Percentiles rank a stretch among this genome's conserved stretches.
Conservation (phyloP, 2,888 invertebrate genomes). For the Ferdinandea cuprea region DNA sequence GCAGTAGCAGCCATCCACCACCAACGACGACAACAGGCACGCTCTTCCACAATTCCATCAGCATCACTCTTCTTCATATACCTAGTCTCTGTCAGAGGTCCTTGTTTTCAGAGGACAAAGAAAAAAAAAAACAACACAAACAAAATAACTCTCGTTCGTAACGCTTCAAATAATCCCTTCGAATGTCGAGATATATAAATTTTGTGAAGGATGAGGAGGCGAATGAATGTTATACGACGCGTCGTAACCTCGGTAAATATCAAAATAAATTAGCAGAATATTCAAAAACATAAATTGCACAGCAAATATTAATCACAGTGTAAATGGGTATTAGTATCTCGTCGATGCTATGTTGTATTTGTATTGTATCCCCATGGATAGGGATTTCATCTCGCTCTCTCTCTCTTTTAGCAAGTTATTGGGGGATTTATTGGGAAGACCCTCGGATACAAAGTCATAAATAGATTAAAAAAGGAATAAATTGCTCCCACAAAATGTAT, state of each 20-base stretch:
- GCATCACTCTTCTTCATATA: slow-evolving; percentile 24
- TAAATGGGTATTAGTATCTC: slow-evolving; percentile 48
- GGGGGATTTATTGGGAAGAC: too few relatives aligned
- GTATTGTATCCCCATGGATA: neutral
- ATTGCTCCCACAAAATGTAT: neutral
- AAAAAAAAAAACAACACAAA: neutral
- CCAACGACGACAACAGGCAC: slow-evolving; percentile 17
- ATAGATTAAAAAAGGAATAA: neutral
- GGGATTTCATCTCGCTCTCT: too few relatives aligned
- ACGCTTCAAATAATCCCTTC: slow-evolving; percentile 43
- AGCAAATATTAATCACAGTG: slow-evolving; percentile 58
- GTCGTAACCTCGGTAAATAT: slow-evolving; percentile 13
- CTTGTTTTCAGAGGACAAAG: neutral
- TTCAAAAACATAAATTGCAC: slow-evolving; percentile 52
- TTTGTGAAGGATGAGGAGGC: neutral
- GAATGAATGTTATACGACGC: neutral
- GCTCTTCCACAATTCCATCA: slow-evolving; percentile 26
- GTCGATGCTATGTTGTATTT: neutral
- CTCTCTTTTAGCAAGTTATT: too few relatives aligned
- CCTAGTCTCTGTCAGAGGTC: too few relatives aligned
- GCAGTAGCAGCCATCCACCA: slow-evolving; percentile 4
- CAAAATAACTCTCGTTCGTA: neutral
- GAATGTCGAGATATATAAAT: neutral
- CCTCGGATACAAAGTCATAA: neutral
- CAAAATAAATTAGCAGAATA: slow-evolving; percentile 51